Base-by-base conservation (phyloP, 2,888 invertebrate genomes). In the Drosophila quinaria region DNA sequence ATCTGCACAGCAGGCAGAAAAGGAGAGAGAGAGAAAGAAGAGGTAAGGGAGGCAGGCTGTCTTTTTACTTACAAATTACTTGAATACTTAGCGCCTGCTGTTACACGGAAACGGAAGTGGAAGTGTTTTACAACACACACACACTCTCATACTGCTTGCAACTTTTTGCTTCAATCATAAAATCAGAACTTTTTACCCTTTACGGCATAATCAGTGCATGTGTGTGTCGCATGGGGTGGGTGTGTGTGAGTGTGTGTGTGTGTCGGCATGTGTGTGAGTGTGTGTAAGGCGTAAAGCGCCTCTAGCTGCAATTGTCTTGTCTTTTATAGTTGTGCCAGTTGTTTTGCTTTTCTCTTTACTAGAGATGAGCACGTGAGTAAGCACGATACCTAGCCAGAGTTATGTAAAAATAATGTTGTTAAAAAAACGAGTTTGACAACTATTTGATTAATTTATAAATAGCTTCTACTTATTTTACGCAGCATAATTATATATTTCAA, bases 181-280 rank as follows among this genome's bases (percentile, higher is more conserved):
- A 85, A 85, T 87, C 87, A 85, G 85, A 85, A 85, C 85, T 85
- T 87, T 82, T 78, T 87, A 85, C 87, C 87, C 82, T 80, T 85
- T 85, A 87, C 70, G 74, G 71, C 80, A 85, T 87, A 85, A 85
- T 87, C 84, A 87, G 82, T 71, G 81, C 67, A 66, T 63, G 68
- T 61, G 61, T 50, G 60, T 37, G 25, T 63, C 31, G 46, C 56
- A 31, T 47, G 47, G 37, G 29, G 33, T 31, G 46, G 5, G 13
- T 11, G 42, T 19, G 10, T 19, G 42, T 17, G n/a, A n/a, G 19
- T 42, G 15, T 15, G 5, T 42, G 19, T n/a, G 44, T 6, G 33
- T 42, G 46, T 25, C 25, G 25, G 25, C 5, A 25, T 17, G 67
- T 44, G 51, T 50, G 44, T 13, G 19, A 13, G 19, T 50, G 19